Percentiles rank a stretch among this genome's conserved stretches.
Evolutionary conservation across 1,140 invertebrate species (phyloP).

Genomic region (Euschistus heros): DNA sequence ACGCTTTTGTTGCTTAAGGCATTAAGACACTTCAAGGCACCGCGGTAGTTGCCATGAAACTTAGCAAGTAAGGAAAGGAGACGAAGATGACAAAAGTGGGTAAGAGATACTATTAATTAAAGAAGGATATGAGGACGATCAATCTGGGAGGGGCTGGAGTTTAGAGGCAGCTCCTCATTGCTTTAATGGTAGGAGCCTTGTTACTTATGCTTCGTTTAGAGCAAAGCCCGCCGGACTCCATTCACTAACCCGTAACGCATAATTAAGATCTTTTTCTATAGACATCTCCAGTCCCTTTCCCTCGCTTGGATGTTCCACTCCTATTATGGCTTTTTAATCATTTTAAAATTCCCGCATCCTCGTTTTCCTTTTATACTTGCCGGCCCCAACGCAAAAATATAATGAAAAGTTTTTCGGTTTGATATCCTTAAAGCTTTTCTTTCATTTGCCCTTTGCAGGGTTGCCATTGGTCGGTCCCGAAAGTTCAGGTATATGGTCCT

Average conservation of each 20-base stretch:
- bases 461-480: too few species aligned
- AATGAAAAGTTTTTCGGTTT: conserved; percentile 12
- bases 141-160: not conserved
- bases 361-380: conserved; percentile 12
- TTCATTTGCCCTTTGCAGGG: not conserved
- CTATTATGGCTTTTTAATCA: conserved; percentile 17
- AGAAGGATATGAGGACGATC: not conserved
- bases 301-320: conserved; percentile 11
- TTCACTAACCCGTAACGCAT: conserved; percentile 11
- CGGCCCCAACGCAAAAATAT: conserved; percentile 10
- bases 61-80: too few species aligned
- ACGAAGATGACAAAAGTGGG: too few species aligned
- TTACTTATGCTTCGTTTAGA: conserved; percentile 13
- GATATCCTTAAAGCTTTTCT: conserved; percentile 8
- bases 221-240: conserved; percentile 3
- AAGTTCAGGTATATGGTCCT: too few species aligned
- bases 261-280: conserved; percentile 17
- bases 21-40: too few species aligned
- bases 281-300: conserved; percentile 11
- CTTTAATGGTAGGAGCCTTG: conserved; percentile 14
- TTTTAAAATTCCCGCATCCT: conserved; percentile 16
- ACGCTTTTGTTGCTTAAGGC: too few species aligned
- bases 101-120: not conserved
- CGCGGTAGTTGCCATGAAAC: too few species aligned
- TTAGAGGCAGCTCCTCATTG: not conserved